Percentiles rank a stretch among this genome's conserved stretches.
Conservation (phyloP, 2,797 vertebrate genomes). For the Sebastolobus alascanus region DNA sequence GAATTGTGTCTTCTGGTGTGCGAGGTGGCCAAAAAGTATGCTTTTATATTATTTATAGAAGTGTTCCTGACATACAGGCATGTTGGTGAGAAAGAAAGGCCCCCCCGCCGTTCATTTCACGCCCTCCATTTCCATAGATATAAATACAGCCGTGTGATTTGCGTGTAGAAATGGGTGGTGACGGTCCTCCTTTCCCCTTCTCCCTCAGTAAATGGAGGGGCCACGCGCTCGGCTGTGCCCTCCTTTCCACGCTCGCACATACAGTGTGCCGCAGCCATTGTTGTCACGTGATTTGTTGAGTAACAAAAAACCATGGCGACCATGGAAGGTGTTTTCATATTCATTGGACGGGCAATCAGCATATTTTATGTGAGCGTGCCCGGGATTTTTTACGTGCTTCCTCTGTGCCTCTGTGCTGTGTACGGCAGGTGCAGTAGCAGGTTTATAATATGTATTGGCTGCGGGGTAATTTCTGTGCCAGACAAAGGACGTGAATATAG, state of each 20-base stretch:
- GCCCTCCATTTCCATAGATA: conserved; percentile 23
- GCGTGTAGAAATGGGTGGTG: conserved; percentile 41
- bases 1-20: conserved; percentile 26
- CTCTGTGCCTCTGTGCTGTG: conserved; percentile 37
- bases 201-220: conserved; percentile 33
- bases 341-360: conserved; percentile 81
- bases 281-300: conserved; percentile 81
- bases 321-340: conserved; percentile 77
- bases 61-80: neutral
- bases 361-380: conserved; percentile 74
- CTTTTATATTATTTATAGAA: conserved; percentile 46
- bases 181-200: conserved; percentile 15
- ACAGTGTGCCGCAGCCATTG: conserved; percentile 68
- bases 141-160: conserved; percentile 46
- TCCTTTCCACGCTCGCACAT: conserved; percentile 50
- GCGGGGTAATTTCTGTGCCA: conserved; percentile 52
- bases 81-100: conserved; percentile 27
- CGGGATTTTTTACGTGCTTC: conserved; percentile 52
- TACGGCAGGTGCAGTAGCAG: conserved; percentile 54
- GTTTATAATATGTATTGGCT: conserved; percentile 56
- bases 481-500: conserved; percentile 57
- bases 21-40: conserved; percentile 21
- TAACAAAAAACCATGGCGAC: conserved; percentile 83
- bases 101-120: conserved; percentile 24
- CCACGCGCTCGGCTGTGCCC: conserved; percentile 36